phyloP scores from a whole-genome alignment of 2,888 invertebrate genomes.

The Dicyrtoma fusca region DNA sequence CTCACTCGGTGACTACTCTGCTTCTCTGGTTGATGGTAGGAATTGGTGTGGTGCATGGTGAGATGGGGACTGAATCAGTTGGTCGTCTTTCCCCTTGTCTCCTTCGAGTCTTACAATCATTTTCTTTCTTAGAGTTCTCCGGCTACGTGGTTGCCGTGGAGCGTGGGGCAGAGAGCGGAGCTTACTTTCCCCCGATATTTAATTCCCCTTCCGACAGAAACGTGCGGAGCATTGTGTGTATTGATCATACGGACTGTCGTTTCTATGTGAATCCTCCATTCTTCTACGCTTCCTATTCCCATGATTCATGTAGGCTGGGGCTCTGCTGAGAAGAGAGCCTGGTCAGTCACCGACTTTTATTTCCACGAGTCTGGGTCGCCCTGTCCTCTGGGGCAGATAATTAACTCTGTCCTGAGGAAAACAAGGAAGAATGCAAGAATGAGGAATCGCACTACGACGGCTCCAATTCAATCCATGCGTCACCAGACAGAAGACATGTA shows the following conservation, averaged over 20 bases:
- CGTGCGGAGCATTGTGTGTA: background rate
- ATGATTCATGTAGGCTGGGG: no score
- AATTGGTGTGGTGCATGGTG: no score
- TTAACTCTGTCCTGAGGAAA: conserved; percentile 21
- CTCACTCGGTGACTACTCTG: conserved; percentile 20
- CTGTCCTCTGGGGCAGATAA: conserved; percentile 32
- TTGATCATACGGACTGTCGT: no score
- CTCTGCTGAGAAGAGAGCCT: no score
- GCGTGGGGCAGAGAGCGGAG: background rate
- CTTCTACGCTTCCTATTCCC: background rate
- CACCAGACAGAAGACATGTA: no score
- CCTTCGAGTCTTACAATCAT: conserved; percentile 33
- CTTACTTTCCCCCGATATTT: background rate
- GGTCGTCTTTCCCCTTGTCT: conserved; percentile 35
- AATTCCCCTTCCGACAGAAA: background rate
- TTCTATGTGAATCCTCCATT: no score
- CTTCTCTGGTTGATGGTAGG: no score
- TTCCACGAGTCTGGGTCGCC: conserved; percentile 23
- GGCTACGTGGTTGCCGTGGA: background rate
- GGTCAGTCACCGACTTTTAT: conserved; percentile 26
- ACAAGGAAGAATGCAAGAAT: conserved; percentile 2
- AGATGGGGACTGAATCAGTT: conserved; percentile 28
- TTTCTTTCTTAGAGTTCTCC: background rate
- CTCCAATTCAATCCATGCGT: no score
- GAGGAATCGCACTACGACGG: no score